Conservation (phyloP, 1,140 invertebrate species). For the Danaus melanippus region DNA sequence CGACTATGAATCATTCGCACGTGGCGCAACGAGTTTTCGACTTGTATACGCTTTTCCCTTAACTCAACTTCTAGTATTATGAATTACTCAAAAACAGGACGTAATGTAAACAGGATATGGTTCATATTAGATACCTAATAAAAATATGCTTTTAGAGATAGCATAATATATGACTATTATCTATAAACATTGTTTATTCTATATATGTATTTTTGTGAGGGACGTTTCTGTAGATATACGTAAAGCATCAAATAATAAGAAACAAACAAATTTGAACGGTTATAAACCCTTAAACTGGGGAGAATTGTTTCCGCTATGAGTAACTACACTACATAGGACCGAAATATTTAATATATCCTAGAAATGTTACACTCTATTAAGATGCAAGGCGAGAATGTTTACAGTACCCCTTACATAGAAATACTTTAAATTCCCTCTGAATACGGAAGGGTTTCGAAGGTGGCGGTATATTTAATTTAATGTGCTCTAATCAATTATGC, state of each 20-base stretch:
- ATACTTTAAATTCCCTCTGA: conserved; percentile 20
- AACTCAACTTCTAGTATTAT: conserved; percentile 30
- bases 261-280: too few relatives aligned
- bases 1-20: conserved; percentile 72
- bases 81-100: conserved; percentile 33
- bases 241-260: too few relatives aligned
- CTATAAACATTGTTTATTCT: too few relatives aligned
- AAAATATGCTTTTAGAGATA: too few relatives aligned
- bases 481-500: not conserved
- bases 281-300: too few relatives aligned
- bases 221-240: too few relatives aligned
- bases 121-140: conserved; percentile 17
- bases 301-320: too few relatives aligned
- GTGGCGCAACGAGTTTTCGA: conserved; percentile 71
- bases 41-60: conserved; percentile 52
- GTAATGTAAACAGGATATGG: conserved; percentile 28
- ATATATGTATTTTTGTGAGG: too few relatives aligned
- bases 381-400: conserved; percentile 17
- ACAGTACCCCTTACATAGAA: conserved; percentile 16
- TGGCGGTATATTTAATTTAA: conserved; percentile 1
- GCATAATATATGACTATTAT: too few relatives aligned
- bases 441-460: conserved; percentile 11
- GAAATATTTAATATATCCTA: conserved; percentile 13
- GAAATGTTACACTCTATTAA: conserved; percentile 14
- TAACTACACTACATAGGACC: too few relatives aligned